Conservation (phyloP, 2,113 vertebrate species). For the Ursus arctos region DNA sequence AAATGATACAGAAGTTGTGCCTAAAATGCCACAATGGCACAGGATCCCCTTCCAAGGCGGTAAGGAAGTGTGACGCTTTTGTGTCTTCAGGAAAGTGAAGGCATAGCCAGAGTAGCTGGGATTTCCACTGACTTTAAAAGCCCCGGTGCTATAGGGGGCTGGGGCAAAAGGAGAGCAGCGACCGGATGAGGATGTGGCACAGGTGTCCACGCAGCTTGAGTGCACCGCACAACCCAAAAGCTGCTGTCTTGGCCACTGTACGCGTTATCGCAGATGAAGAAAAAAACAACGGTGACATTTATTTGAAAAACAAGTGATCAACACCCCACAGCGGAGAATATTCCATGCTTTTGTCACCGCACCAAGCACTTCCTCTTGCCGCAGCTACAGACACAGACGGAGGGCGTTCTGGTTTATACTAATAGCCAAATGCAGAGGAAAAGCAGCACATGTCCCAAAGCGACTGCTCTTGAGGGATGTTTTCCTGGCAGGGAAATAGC, state of each 20-base stretch:
- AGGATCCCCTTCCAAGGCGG: not conserved
- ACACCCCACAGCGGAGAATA: not conserved
- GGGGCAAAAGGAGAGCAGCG: not conserved
- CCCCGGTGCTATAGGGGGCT: not conserved
- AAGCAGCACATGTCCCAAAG: not conserved
- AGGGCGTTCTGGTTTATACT: not conserved
- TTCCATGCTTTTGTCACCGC: not conserved
- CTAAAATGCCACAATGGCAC: not conserved
- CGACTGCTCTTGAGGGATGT: not conserved
- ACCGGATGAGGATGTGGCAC: not conserved
- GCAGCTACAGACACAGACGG: not conserved
- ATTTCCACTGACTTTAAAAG: not conserved
- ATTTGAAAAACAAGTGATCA: not conserved
- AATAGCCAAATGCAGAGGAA: not conserved
- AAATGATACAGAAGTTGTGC: not conserved
- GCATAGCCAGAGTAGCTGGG: not conserved
- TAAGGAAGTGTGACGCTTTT: not conserved
- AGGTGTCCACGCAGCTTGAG: not conserved
- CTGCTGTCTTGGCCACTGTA: not conserved
- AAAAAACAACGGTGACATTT: not conserved
- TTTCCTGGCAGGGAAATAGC: not conserved
- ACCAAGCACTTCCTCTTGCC: not conserved
- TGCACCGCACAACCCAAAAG: not conserved
- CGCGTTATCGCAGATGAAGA: not conserved
- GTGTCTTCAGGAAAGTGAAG: not conserved